Evolutionary conservation across 2,888 invertebrate genomes (phyloP).

Genomic region (Mesorhabditis belari): DNA sequence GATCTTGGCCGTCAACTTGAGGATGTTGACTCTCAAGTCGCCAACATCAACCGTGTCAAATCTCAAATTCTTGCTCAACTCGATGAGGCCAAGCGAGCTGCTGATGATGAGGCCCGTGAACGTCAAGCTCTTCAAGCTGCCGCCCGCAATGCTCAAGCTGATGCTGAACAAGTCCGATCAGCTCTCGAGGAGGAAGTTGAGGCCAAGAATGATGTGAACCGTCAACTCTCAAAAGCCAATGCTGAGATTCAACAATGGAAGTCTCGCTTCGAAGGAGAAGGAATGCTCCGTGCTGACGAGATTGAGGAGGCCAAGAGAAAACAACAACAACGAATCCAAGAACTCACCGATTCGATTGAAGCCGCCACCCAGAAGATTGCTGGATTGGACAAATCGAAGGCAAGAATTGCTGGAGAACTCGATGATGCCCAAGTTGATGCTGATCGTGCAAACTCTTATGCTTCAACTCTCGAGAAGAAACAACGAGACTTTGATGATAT

Average conservation of each 20-base stretch:
- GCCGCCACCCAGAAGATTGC: constrained; percentile 94
- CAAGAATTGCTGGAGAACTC: constrained; percentile 73
- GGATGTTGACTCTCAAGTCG: constrained; percentile 81
- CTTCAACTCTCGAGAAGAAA: constrained; percentile 84
- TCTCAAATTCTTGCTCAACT: constrained; percentile 71
- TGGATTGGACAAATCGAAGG: constrained; percentile 90
- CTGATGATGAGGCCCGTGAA: constrained; percentile 71
- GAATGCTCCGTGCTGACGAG: constrained; percentile 65
- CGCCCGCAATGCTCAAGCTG: constrained; percentile 86
- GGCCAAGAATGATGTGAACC: constrained; percentile 88
- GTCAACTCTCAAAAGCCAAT: constrained; percentile 85
- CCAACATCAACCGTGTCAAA: constrained; percentile 67
- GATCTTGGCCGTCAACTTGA: constrained; percentile 93
- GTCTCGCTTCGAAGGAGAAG: constrained; percentile 87
- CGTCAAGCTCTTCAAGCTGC: constrained; percentile 44
- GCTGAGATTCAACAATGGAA: constrained; percentile 68
- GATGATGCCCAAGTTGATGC: constrained; percentile 90
- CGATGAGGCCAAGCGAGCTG: constrained; percentile 94
- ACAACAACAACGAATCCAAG: constrained; percentile 35
- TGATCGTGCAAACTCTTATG: constrained; percentile 63
- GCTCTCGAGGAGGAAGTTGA: constrained; percentile 98
- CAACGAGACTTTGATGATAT: constrained; percentile 99
- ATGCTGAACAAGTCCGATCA: constrained; percentile 96
- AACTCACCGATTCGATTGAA: constrained; percentile 78
- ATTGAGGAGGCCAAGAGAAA: constrained; percentile 39